phyloP scores from a whole-genome alignment of 2,888 invertebrate species.

The Aphrophora alni region DNA sequence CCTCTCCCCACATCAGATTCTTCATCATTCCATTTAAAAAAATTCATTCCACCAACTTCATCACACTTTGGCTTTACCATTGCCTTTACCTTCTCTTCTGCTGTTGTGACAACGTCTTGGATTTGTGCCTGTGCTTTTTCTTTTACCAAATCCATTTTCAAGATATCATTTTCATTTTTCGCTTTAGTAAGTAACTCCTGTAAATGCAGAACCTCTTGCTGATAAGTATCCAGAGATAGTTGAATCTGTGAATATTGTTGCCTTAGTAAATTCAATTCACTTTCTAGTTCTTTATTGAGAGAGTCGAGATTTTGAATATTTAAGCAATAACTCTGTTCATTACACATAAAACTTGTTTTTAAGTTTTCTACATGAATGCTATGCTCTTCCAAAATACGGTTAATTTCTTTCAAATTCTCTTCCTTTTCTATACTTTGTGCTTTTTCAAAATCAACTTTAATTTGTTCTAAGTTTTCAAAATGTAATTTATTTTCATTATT shows the following conservation, averaged over 20 bases:
- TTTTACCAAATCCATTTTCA: slow-evolving; percentile 45
- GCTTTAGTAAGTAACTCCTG: slow-evolving; percentile 7
- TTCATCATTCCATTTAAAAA: not conserved
- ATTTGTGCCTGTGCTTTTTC: slow-evolving; percentile 54
- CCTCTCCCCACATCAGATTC: not conserved
- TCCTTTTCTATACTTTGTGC: not conserved
- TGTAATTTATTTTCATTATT: slow-evolving; percentile 21
- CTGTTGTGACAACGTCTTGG: slow-evolving; percentile 54
- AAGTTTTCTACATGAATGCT: slow-evolving; percentile 50
- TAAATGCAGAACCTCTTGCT: not conserved
- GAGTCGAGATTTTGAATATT: not conserved
- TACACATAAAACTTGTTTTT: not conserved
- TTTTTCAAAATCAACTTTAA: slow-evolving; percentile 58
- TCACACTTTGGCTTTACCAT: not conserved
- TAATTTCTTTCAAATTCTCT: not conserved
- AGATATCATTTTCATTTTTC: slow-evolving; percentile 50
- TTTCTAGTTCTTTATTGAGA: not conserved
- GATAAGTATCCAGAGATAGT: not conserved
- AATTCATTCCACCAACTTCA: not conserved
- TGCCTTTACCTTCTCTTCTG: slow-evolving; percentile 43
- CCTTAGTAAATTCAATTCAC: not conserved
- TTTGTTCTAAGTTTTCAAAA: slow-evolving; percentile 56
- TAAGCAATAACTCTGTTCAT: slow-evolving; percentile 7
- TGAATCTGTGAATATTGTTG: not conserved
- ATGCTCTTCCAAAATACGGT: slow-evolving; percentile 49